Evolutionary conservation across 2,888 invertebrate species (phyloP).

Genomic region (Bursaphelenchus okinawaensis): DNA sequence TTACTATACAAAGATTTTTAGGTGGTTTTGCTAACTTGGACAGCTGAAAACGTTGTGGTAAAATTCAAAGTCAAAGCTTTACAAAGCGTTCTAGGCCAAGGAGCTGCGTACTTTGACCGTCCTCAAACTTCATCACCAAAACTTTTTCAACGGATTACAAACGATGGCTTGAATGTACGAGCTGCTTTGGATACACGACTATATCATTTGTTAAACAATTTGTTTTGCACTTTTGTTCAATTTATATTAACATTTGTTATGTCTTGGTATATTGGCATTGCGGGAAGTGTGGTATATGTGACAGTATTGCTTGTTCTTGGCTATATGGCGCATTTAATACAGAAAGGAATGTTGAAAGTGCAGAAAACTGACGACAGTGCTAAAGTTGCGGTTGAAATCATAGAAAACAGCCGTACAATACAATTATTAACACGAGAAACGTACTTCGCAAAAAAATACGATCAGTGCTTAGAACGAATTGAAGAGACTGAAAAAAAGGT

Average conservation of each 20-base stretch:
- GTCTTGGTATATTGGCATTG: slow-evolving; percentile 60
- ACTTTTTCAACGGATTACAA: slow-evolving; percentile 58
- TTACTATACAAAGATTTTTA: background rate
- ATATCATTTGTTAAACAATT: slow-evolving; percentile 53
- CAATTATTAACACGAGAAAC: slow-evolving; percentile 59
- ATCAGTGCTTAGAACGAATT: background rate
- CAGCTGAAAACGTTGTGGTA: slow-evolving; percentile 24
- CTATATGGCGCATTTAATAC: slow-evolving; percentile 60
- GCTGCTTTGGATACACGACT: slow-evolving; percentile 27
- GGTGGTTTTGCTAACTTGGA: slow-evolving; percentile 15
- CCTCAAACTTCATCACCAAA: slow-evolving; percentile 58
- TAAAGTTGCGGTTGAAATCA: slow-evolving; percentile 58
- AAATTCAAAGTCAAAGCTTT: slow-evolving; percentile 32
- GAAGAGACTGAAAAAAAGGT: slow-evolving; percentile 9
- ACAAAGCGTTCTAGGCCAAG: slow-evolving; percentile 58
- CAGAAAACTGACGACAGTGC: slow-evolving; percentile 17
- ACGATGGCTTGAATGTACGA: slow-evolving; percentile 60
- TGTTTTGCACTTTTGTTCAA: slow-evolving; percentile 55
- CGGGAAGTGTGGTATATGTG: slow-evolving; percentile 58
- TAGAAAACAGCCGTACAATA: slow-evolving; percentile 60
- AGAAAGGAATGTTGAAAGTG: slow-evolving; percentile 28
- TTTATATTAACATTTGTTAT: slow-evolving; percentile 59
- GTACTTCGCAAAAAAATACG: slow-evolving; percentile 50
- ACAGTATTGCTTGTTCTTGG: slow-evolving; percentile 58
- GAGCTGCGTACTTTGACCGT: slow-evolving; percentile 61